These are phyloP conservation scores for Phylloscopus trochilus DNA, from an alignment of 2,113 vertebrate species.

Conservation along the genomic window DNA sequence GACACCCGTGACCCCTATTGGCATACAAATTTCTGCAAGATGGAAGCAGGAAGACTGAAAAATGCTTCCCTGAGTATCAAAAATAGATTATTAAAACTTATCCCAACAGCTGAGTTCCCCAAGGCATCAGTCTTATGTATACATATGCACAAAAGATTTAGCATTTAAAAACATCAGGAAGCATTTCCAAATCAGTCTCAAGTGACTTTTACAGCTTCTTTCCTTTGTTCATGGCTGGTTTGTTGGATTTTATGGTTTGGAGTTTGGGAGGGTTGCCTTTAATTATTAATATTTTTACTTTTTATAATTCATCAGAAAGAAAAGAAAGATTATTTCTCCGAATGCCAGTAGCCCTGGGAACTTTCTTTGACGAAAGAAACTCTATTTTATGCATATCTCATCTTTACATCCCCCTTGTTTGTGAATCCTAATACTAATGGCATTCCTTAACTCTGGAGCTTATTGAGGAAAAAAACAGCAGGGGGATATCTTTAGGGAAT, in stretches of 20 bases:
- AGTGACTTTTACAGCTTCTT: neutral
- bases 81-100: conserved; percentile 20
- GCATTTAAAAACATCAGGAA: conserved; percentile 50
- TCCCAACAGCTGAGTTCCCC: conserved; percentile 30
- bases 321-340: neutral
- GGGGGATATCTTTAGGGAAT: neutral
- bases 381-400: neutral
- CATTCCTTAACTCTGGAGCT: neutral
- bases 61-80: neutral
- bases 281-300: neutral
- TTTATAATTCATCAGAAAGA: neutral
- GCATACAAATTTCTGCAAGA: neutral
- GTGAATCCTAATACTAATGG: neutral
- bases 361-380: neutral
- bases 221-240: neutral
- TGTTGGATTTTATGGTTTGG: neutral
- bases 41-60: conserved; percentile 8
- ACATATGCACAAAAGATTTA: conserved; percentile 30
- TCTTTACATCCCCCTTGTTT: neutral
- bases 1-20: conserved; percentile 11
- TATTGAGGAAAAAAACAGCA: neutral
- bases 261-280: neutral
- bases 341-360: neutral
- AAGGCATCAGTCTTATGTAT: conserved; percentile 9
- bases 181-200: conserved; percentile 6